Evolutionary conservation across 2,888 invertebrate genomes (phyloP).

Genomic region (Arctia plantaginis): DNA sequence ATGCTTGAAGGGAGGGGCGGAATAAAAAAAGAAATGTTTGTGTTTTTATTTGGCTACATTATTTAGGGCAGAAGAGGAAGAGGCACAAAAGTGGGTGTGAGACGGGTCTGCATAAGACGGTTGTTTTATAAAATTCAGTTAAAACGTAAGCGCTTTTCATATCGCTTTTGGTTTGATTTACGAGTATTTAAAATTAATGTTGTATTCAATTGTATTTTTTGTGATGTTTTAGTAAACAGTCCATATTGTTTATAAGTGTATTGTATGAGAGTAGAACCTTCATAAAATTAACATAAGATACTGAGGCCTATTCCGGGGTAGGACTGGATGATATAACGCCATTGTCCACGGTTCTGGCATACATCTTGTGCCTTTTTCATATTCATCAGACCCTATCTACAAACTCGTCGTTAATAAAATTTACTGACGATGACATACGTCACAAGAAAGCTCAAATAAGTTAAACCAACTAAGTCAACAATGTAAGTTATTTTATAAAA

Average conservation of each 20-base stretch:
- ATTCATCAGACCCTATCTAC: neutral
- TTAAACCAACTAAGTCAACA: neutral
- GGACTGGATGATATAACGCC: neutral
- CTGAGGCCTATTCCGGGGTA: neutral
- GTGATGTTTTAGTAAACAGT: neutral
- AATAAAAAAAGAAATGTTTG: conserved; percentile 42
- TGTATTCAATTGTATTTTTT: neutral
- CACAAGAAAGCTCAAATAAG: neutral
- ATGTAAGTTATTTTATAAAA: neutral
- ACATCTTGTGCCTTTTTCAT: neutral
- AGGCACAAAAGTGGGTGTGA: conserved; percentile 13
- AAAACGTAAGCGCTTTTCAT: neutral
- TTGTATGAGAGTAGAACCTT: neutral
- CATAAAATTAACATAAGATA: neutral
- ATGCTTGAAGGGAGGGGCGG: conserved; percentile 30
- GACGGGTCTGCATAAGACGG: neutral
- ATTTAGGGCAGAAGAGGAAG: conserved; percentile 23
- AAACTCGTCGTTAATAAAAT: neutral
- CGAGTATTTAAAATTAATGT: neutral
- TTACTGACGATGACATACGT: neutral
- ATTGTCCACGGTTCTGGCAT: neutral
- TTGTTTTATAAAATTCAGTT: neutral
- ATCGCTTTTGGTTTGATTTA: neutral
- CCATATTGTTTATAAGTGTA: neutral
- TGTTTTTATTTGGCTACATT: conserved; percentile 35